Base-by-base conservation (phyloP, 1,140 invertebrate species). In the Brachionus koreanus region DNA sequence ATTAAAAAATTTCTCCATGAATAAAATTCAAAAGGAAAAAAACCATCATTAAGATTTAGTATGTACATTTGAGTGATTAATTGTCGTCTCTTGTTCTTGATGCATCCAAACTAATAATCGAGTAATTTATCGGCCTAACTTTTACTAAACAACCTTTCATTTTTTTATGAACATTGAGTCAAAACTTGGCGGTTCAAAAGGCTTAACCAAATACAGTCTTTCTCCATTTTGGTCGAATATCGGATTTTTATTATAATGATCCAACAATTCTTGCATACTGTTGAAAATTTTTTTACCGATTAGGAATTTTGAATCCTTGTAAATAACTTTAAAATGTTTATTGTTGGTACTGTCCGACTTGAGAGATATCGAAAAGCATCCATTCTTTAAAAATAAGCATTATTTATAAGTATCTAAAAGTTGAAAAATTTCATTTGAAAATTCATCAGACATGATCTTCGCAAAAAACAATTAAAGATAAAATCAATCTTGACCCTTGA, bases 271-370 rank as follows among this genome's bases (percentile, higher is more conserved):
- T 87, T 98, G 95, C 85, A 99, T 89, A 63, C 94, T 94, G 84
- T 94, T 92, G 89, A 99, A 99, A 89, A 95, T 96, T 86, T 97
- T 93, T 90, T 98, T 96, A 52, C 97, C 97, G 88, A 99, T 99
- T 88, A 95, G 96, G 87, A 95, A 98, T 77, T 95, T 91, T 35
- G 92, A 92, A 84, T 94, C 94, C 88, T 97, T 95, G 61, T 98
- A 95, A 86, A 97, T 95, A 83, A 99, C 96, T 86, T 97, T 92
- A 90, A 99, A 99, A 89, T 99, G 97, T 89, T 99, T 99, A 90
- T 99, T 99, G 83, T 96, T 93, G 39, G 94, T 94, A 67, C 95
- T 93, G 61, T 97, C 97, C 90, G 69, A 74, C 25, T 98, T 98
- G 85, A 99, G 90, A 37, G 97, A 98, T 84, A 99, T 96, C 43